Base-by-base conservation (phyloP, 2,797 vertebrate species). In the Gadopsis bispinosus region DNA sequence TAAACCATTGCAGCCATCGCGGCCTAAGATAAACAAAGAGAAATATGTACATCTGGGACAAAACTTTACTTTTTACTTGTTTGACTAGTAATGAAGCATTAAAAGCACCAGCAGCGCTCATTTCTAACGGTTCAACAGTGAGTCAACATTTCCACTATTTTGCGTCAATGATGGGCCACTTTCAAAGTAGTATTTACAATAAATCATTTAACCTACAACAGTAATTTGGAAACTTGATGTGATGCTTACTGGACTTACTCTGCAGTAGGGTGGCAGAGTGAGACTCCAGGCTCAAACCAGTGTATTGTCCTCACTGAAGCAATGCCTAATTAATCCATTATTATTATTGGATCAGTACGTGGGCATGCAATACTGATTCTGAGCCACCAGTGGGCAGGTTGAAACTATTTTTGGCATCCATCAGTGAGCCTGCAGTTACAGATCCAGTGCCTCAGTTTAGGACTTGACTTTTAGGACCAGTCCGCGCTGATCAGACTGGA, bases 371-470 rank as follows among this genome's bases (percentile, higher is more conserved):
- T 91, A 61, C 85, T 69, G 48, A 73, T 59, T 63, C 22, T 70
- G 12, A 51, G 47, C 93, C 94, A 92, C 89, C 79, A 94, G 93
- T 81, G 90, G 92, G 93, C 93, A 93, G 91, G 75, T 79, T 83
- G n/a, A 64, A 85, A 81, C 92, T 1, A 78, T 79, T 60, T 85
- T 87, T 83, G 81, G 33, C 31, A 48, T 63, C 45, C 22, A 33
- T 29, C 16, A 69, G 47, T 31, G 39, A 56, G 33, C 31, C 56
- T 54, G 73, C 50, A 69, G 64, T 50, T 59, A 39, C 62, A 79
- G 37, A 59, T 8, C 4, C 26, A 19, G 26, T 47, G 56, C 35
- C 37, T 75, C 68, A 66, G 47, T 51, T 75, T 22, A 26, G 19
- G n/a, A 75, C 58, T 26, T 26, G 26, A 26, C 26, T 26, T 26